Evolutionary conservation across 2,113 vertebrate species (phyloP).

Genomic region (Otolemur garnettii): DNA sequence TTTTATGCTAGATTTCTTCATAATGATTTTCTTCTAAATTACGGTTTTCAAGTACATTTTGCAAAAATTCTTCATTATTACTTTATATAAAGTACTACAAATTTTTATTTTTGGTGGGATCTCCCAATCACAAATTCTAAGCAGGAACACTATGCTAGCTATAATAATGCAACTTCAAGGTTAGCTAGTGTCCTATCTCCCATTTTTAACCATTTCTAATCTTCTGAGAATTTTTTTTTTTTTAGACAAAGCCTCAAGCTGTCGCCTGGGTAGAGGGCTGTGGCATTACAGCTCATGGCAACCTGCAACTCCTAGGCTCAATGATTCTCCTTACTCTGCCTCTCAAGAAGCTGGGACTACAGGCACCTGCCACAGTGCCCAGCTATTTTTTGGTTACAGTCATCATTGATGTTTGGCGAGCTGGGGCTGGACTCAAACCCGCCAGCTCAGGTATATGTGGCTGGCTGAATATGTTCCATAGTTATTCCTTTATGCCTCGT

Average conservation of each 20-base stretch:
- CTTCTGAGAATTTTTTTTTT: no score
- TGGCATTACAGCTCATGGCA: no score
- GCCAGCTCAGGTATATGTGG: no score
- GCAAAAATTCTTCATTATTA: background rate
- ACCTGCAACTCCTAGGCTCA: no score
- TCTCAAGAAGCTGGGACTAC: no score
- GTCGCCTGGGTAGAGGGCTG: no score
- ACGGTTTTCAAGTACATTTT: background rate
- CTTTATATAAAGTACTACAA: background rate
- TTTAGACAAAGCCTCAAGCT: no score
- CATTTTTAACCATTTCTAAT: background rate
- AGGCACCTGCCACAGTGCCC: no score
- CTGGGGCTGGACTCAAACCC: no score
- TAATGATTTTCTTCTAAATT: slow-evolving; percentile 44
- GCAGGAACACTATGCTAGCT: background rate
- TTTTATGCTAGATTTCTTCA: background rate
- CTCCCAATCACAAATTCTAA: background rate
- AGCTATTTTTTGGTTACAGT: no score
- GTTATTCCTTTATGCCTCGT: background rate
- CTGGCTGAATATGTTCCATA: background rate
- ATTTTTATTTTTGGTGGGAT: background rate
- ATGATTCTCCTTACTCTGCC: no score
- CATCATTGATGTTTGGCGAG: no score
- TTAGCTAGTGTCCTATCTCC: background rate
- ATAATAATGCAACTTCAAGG: background rate